Percentiles rank a stretch among this genome's conserved stretches.
phyloP scores from a whole-genome alignment of 2,888 invertebrate genomes.

The Eurois occulta region DNA sequence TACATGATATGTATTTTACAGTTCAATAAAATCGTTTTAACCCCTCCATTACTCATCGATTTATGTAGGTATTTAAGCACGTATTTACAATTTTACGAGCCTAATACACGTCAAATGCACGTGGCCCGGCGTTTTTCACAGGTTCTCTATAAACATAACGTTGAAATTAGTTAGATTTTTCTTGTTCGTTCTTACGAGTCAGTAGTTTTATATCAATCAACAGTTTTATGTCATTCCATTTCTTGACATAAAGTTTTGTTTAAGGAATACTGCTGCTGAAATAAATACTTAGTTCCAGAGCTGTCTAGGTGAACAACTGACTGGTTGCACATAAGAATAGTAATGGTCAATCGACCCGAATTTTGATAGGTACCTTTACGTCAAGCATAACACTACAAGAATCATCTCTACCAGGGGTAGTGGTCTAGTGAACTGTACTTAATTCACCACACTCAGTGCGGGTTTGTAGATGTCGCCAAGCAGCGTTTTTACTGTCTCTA shows the following conservation, averaged over 20 bases:
- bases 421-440: accelerated
- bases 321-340: background rate
- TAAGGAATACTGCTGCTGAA: background rate
- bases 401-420: background rate
- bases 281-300: background rate
- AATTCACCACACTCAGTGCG: background rate
- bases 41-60: constrained; percentile 36
- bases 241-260: background rate
- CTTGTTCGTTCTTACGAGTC: background rate
- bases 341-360: background rate
- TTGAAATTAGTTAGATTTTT: background rate
- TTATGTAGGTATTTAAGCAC: constrained; percentile 43
- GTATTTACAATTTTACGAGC: constrained; percentile 48
- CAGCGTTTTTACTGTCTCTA: background rate
- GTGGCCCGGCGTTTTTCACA: constrained; percentile 13
- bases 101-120: constrained; percentile 39
- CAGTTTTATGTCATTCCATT: background rate
- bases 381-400: too few species aligned
- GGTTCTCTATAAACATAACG: constrained; percentile 11
- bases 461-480: background rate
- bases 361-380: background rate
- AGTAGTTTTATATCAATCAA: constrained; percentile 3
- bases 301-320: background rate
- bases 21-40: constrained; percentile 28
- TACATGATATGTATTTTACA: constrained; percentile 12